Base-by-base conservation (phyloP, 2,797 vertebrate genomes). In the Gambelia wislizenii region DNA sequence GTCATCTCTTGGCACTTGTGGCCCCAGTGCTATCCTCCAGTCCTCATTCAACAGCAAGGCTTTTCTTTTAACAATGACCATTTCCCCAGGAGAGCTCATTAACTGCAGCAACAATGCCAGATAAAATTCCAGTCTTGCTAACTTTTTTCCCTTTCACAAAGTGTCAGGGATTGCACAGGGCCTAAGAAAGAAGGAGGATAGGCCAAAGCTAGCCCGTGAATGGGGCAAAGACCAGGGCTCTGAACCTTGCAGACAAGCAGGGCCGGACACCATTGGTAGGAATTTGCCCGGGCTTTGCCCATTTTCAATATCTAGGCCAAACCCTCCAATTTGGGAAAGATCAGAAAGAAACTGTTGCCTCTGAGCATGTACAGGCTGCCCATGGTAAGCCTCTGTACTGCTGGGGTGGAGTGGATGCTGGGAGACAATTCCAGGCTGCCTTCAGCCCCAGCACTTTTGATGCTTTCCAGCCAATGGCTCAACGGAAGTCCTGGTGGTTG, bases 361-460 rank as follows among this genome's bases (percentile, higher is more conserved):
- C 67, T 72, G 67, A n/a, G n/a, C 36, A 2, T 3, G 25, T 5
- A 39, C 54, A 47, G 67, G 30, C 0, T 42, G 25, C 30, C 4
- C 4, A 75, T 13, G 2, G 4, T 75, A 22, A 3, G 16, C 39
- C 27, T 1, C 6, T 9, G 2, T 54, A 44, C 12, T 20, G 7
- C 61, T n/a, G 1, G 12, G 0, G 10, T 0, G 8, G 7, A 12
- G 61, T 20, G 16, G 36, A 3, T 30, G 39, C 67, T 6, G 6
- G 10, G 78, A 2, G 14, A 39, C 56, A 16, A n/a, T 59, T 54
- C 42, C 69, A 54, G 42, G 61, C 7, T 10, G 8, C 12, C 22
- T 61, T 27, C 36, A 2, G 20, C 14, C 56, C 25, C 39, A 25
- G 27, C 14, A 4, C 69, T 25, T 42, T 18, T 20, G 36, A 2